Base-by-base conservation (phyloP, 2,113 vertebrate species). In the Scomber scombrus region DNA sequence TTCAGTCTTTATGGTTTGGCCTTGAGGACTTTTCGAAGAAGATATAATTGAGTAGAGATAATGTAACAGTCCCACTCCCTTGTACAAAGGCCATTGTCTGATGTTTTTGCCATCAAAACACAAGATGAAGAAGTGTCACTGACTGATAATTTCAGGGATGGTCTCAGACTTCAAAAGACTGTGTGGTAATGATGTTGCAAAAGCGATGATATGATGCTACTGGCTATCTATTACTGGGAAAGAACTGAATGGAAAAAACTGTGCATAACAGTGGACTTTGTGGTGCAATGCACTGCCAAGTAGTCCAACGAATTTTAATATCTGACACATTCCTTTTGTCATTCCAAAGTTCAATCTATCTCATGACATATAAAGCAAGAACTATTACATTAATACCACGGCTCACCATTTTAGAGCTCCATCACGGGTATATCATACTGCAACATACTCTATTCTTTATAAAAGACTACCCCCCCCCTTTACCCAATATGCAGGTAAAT, bases 51-150 rank as follows among this genome's bases (percentile, higher is more conserved):
- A 82, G 63, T 29, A 47, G 66, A 89, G 89, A 93, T 92, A 93
- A 85, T 87, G 81, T 78, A 77, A 70, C 85, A 4, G 68, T 70
- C 78, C 71, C 72, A 85, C 87, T 90, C 88, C 85, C 75, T 86
- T 47, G 88, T 80, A 85, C 88, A 91, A 92, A 93, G 87, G 86
- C 88, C 85, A 78, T 62, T 82, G 82, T 88, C 75, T 81, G 82
- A 88, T 81, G 71, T 80, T 75, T 82, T 85, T 81, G 45, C 46
- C 74, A 76, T 89, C 74, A 90, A 82, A 88, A 72, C 67, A 21
- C 49, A 66, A 73, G 83, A 90, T 79, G 85, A 86, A 81, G 63
- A 79, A 78, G 70, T 79, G 78, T 85, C 52, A 51, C 67, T 55
- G 63, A 67, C 81, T 78, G 91, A 92, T 91, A 29, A 71, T 81